Evolutionary conservation across 2,888 invertebrate species (phyloP), one percentile per base, ranked within the genome.

Genomic region (Nebria brevicollis): DNA sequence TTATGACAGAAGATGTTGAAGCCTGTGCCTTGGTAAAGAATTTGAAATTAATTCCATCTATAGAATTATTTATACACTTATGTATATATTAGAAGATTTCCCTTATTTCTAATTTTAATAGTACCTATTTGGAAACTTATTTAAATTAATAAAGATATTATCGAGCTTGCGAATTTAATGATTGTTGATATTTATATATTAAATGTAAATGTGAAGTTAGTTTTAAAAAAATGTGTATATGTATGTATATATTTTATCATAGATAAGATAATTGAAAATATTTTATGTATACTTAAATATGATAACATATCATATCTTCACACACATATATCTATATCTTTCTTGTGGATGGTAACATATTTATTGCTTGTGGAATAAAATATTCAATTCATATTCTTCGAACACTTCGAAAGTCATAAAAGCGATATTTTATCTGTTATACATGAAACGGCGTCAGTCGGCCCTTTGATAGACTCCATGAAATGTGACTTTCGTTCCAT

Each of bases 401-500:
- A 34, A 70, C 20, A 70, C 70, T 43, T 73, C 20, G 73, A 41
- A 79, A 66, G 78, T 66, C 79, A 43, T 68, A 75, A 72, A 77
- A 72, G 42, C 20, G 74, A 75, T 79, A 79, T 75, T 75, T 79
- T 75, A 79, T 79, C 79, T 68, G 75, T 75, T 73, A 73, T 41
- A 73, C 26, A 15, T 34, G 13, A 54, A 75, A 68, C 74, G 66
- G 42, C 66, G 76, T 66, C 66, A 13, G 68, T 34, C 66, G 76
- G 74, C 68, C 75, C 79, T 79, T 79, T 79, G 79, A 77, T 77
- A 34, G 77, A 54, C 72, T 73, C 73, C 70, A 26, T 70, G 70
- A 70, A 70, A 70, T 70, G 77, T 77, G 77, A 79, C 79, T 68
- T 79, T 79, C 77, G 75, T 79, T 77, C 72, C 65, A 43, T 34